phyloP scores from a whole-genome alignment of 2,113 vertebrate genomes.

The Mandrillus leucophaeus region DNA sequence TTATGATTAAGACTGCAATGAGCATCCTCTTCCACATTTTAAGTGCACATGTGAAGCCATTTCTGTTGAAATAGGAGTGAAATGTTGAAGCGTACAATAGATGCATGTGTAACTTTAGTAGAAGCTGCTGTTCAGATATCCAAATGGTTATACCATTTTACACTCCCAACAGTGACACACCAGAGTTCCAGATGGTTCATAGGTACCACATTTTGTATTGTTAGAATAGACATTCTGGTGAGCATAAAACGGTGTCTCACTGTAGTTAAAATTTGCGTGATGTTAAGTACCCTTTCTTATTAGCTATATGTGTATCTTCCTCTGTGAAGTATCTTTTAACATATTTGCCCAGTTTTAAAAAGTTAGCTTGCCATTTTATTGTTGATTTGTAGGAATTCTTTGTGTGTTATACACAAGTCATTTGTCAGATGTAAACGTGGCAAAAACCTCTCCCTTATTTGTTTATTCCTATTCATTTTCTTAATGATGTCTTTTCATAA shows the following conservation, averaged over 20 bases:
- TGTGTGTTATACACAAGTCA: not conserved
- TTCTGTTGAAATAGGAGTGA: slow-evolving; percentile 6
- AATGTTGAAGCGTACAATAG: not conserved
- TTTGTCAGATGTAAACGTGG: not conserved
- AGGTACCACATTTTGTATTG: not conserved
- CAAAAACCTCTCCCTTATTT: not conserved
- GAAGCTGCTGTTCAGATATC: not conserved
- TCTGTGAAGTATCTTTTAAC: not conserved
- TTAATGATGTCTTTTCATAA: not conserved
- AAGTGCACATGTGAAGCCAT: not conserved
- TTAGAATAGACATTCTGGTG: not conserved
- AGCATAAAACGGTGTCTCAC: not conserved
- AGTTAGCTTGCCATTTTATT: not conserved
- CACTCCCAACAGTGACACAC: not conserved
- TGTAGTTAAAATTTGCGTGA: not conserved
- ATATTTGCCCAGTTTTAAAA: not conserved
- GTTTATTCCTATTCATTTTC: not conserved
- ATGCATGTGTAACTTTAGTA: not conserved
- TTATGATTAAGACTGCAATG: not conserved
- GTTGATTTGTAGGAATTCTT: not conserved
- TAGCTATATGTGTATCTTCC: not conserved
- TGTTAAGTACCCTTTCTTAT: not conserved
- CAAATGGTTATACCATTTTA: not conserved
- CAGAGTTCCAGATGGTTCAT: not conserved
- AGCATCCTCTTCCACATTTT: not conserved